Evolutionary conservation across 2,888 invertebrate genomes (phyloP), one percentile per base, ranked within the genome.

Genomic region (Epistrophe eligans): DNA sequence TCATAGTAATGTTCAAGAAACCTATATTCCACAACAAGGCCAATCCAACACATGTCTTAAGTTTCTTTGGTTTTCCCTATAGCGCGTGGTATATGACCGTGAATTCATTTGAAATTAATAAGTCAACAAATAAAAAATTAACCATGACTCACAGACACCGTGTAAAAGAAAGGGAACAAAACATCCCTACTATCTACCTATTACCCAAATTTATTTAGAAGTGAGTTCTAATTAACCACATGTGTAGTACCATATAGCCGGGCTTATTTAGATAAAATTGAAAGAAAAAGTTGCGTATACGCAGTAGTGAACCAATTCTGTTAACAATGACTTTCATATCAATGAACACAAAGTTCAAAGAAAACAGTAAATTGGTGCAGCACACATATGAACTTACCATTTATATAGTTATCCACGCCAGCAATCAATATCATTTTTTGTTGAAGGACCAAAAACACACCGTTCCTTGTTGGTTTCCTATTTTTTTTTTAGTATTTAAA

Each of bases 351-450:
- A 28, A 52, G 38, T 55, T 40, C 7, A 55, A 70, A 70, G 38
- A 10, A 38, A 24, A 52, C 52, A 48, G 17, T 17, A 11, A 64
- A 64, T 64, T 66, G 17, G 45, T 48, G 17, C 67, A 67, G 3
- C 71, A 71, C 50, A 17, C 50, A 50, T 55, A n/a, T 32, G 32
- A 55, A 91, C 93, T 89, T 90, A 93, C 93, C 92, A 91, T 93
- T 91, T 89, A 92, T 91, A 88, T 92, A 92, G 90, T 90, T 92
- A 90, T 93, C 93, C 90, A 93, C 91, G 89, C 93, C 92, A 90
- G 93, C 93, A 90, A 92, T 92, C 89, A 93, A 92, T 91, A 93
- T 93, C 93, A 93, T 93, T 88, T 91, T 89, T 91, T 89, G 89
- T 90, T 89, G 89, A 91, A 90, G 80, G 79, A 81, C 87, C 77